Evolutionary conservation across 2,113 vertebrate genomes (phyloP), one percentile per base, ranked within the genome.

Genomic region (Okapia johnstoni): DNA sequence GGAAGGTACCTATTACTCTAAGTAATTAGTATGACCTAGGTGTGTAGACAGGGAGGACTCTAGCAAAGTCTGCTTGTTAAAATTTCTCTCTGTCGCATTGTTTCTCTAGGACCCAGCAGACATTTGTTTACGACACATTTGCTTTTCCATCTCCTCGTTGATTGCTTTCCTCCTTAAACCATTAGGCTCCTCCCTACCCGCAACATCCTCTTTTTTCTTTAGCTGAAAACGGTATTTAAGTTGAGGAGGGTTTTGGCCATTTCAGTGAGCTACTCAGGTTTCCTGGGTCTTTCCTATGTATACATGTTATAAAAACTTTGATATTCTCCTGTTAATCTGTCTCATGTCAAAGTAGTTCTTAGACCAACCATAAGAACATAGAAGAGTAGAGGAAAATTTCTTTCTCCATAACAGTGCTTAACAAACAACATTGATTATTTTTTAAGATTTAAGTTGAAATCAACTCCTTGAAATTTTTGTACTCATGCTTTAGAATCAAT

Each of bases 381-480:
- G 33, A 66, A n/a, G 33, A 7, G 30, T 63, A 63, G 61, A 66
- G 61, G 33, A 33, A 19, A n/a, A 66, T 66, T 17, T 66, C 61
- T 66, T 66, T 16, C 15, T n/a, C 61, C 7, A 0, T 16, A 66
- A n/a, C 33, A 66, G 61, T 66, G 61, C 40, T 76, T 93, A 88
- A 63, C 23, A 94, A 77, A 73, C 5, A 61, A 6, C 52, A 84
- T 14, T 52, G 19, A 6, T 70, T 70, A 66, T 93, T 95, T 92
- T 96, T 92, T 25, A 95, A 88, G 21, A 40, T 95, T 79, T 97
- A 36, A 92, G 48, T 81, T 12, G 30, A 70, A 60, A 66, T 91
- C 11, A 61, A 33, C 28, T 73, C 26, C n/a, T 40, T 94, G 66
- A 93, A 93, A 89, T 30, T 90, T 84, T 93, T 77, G 26, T 70